Conservation (phyloP, 2,888 invertebrate genomes). For the Papilio gigon region DNA sequence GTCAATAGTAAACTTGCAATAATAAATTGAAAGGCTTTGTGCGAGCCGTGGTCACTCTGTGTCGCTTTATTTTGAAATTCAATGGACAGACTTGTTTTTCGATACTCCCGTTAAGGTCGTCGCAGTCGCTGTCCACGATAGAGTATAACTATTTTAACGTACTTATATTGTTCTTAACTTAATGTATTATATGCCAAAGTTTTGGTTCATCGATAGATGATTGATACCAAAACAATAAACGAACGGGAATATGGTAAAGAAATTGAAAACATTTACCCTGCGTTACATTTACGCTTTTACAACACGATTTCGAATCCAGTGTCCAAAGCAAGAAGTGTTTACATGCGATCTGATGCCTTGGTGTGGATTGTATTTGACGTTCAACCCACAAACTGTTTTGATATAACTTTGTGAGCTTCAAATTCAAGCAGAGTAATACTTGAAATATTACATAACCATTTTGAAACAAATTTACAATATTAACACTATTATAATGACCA, state of each 20-base stretch:
- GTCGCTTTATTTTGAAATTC: slow-evolving; percentile 62
- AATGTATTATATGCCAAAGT: background rate
- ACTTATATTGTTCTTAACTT: too few species aligned
- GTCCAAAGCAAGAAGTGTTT: slow-evolving; percentile 12
- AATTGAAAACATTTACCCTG: too few species aligned
- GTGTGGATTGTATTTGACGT: slow-evolving; percentile 57
- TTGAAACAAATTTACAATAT: slow-evolving; percentile 36
- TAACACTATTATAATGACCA: slow-evolving; percentile 37
- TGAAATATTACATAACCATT: background rate
- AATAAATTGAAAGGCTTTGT: slow-evolving; percentile 63
- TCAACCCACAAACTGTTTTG: slow-evolving; percentile 55
- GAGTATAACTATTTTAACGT: too few species aligned
- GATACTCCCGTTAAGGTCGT: slow-evolving; percentile 47
- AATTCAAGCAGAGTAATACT: slow-evolving; percentile 18
- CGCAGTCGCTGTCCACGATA: slow-evolving; percentile 47
- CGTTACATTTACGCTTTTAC: background rate
- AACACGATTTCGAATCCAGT: slow-evolving; percentile 1
- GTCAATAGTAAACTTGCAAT: slow-evolving; percentile 45
- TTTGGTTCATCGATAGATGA: too few species aligned
- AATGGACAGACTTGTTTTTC: slow-evolving; percentile 59
- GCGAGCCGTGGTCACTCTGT: slow-evolving; percentile 52
- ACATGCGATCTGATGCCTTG: slow-evolving; percentile 50
- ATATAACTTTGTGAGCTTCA: slow-evolving; percentile 46
- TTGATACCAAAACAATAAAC: too few species aligned
- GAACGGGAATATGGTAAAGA: too few species aligned